phyloP scores from a whole-genome alignment of 2,113 vertebrate genomes.

The Tichodroma muraria region DNA sequence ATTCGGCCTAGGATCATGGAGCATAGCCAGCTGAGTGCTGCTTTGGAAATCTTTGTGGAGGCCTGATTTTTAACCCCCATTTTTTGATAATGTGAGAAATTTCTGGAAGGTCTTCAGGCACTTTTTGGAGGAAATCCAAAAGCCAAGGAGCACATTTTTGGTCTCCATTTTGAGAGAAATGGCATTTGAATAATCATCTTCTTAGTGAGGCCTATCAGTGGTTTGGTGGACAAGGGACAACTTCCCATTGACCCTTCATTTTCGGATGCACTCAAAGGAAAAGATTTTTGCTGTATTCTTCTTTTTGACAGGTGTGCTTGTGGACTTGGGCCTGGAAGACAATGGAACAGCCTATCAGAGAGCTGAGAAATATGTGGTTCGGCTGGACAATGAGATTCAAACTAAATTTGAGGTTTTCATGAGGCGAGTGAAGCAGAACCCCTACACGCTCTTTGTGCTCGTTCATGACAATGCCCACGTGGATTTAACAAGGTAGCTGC shows the following conservation, averaged over 20 bases:
- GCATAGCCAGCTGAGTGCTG: not conserved
- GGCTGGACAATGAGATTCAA: slow-evolving; percentile 88
- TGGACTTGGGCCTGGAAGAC: slow-evolving; percentile 94
- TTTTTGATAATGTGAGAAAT: not conserved
- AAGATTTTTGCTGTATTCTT: not conserved
- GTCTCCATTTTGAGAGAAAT: not conserved
- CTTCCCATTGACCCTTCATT: not conserved
- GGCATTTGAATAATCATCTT: not conserved
- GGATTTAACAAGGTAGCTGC: slow-evolving; percentile 89
- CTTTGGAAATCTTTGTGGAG: not conserved
- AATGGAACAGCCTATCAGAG: slow-evolving; percentile 76
- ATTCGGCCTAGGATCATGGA: not conserved
- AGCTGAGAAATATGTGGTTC: slow-evolving; percentile 91
- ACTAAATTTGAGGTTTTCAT: slow-evolving; percentile 93
- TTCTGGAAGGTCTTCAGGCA: not conserved
- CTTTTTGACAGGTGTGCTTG: slow-evolving; percentile 83
- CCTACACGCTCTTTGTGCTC: slow-evolving; percentile 93
- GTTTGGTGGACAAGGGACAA: not conserved
- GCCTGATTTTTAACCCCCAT: not conserved
- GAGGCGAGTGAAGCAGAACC: slow-evolving; percentile 93
- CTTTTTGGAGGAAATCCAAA: not conserved
- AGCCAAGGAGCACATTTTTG: not conserved
- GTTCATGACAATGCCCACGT: slow-evolving; percentile 96
- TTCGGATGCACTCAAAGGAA: not conserved
- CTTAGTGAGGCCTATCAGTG: not conserved